Evolutionary conservation across 2,113 vertebrate species (phyloP).

Genomic region (Melozone crissalis): DNA sequence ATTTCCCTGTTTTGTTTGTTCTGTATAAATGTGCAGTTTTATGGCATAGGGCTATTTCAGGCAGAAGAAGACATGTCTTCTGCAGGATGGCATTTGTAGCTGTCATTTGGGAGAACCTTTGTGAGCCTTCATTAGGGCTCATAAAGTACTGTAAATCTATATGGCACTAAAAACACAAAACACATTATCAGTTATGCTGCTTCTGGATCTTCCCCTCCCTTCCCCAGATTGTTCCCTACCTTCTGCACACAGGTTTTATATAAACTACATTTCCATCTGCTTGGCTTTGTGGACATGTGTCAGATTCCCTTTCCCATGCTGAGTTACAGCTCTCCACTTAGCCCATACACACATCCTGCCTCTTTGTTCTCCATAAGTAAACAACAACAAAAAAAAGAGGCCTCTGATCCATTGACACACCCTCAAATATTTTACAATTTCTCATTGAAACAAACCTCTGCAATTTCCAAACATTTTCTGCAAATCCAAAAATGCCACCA

Average conservation of each 20-base stretch:
- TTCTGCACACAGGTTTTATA: neutral
- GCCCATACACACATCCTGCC: neutral
- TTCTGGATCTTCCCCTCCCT: neutral
- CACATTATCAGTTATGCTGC: neutral
- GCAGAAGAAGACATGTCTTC: neutral
- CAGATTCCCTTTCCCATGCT: neutral
- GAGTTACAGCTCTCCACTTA: neutral
- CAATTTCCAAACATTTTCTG: neutral
- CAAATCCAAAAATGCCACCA: neutral
- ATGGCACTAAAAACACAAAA: neutral
- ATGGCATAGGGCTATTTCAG: neutral
- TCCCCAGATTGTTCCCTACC: neutral
- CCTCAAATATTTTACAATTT: neutral
- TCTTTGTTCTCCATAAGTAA: neutral
- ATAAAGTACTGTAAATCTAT: neutral
- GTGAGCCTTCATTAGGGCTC: neutral
- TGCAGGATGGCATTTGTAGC: neutral
- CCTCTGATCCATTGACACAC: neutral
- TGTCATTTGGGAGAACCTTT: neutral
- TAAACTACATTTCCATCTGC: neutral
- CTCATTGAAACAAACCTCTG: neutral
- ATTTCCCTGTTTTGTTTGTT: constrained; percentile 30
- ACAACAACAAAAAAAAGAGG: neutral
- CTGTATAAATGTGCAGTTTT: neutral
- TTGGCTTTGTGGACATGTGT: neutral